Evolutionary conservation across 2,113 vertebrate species (phyloP).

Genomic region (Pionites leucogaster): DNA sequence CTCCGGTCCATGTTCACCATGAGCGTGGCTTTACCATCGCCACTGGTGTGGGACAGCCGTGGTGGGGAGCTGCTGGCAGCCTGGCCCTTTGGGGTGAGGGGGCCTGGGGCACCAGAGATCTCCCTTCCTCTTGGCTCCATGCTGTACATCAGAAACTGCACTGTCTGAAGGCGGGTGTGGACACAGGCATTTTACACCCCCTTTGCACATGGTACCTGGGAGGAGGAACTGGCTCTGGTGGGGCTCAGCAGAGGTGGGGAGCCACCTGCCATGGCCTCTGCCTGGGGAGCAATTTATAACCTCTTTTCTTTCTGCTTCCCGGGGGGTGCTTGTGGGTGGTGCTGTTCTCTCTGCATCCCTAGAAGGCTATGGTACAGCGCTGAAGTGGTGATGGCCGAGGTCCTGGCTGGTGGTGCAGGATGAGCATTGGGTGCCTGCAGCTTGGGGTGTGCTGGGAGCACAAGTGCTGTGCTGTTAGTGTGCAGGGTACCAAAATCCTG

Average conservation of each 20-base stretch:
- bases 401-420: not conserved
- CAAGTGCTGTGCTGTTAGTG: not conserved
- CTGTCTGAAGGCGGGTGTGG: not conserved
- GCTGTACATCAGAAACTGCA: fast-evolving
- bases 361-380: not conserved
- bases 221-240: not conserved
- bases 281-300: not conserved
- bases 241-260: too few species aligned
- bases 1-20: fast-evolving
- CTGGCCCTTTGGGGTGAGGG: not conserved
- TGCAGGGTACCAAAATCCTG: not conserved
- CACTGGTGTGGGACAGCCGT: fast-evolving
- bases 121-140: too few species aligned
- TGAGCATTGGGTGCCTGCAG: fast-evolving
- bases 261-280: not conserved
- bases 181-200: too few species aligned
- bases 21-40: not conserved
- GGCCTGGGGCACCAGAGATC: not conserved
- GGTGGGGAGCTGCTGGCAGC: not conserved
- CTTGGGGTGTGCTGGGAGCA: not conserved
- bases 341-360: not conserved
- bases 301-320: not conserved
- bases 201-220: not conserved
- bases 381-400: not conserved
- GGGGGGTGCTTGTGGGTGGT: not conserved